Evolutionary conservation across 2,113 vertebrate species (phyloP), one percentile per base, ranked within the genome.

Genomic region (Galbula dea): DNA sequence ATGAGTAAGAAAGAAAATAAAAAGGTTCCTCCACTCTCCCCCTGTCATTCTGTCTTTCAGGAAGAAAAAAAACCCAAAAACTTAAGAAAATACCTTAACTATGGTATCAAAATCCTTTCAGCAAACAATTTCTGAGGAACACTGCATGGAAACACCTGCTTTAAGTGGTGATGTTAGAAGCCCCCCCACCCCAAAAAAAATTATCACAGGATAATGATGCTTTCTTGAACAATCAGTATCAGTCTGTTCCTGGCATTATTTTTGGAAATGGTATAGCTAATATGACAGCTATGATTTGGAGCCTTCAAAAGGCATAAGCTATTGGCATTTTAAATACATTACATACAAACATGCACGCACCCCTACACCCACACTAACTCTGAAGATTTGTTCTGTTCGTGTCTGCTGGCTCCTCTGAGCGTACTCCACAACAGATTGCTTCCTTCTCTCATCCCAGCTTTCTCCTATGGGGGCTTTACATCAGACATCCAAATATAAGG

Each of bases 241-340:
- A 92, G 89, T 80, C 82, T 96, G 93, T 83, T 95, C 84, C 75
- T 61, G 51, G 66, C 76, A 88, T 88, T 96, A 95, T 95, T 95
- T 95, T 88, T 94, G 93, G 91, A 93, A 92, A 88, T 91, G 79
- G 67, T 88, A 95, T 87, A 89, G 55, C 91, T 89, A 94, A 95
- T 94, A 72, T 86, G 93, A 95, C 89, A 95, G 96, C 93, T 96
- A 74, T 34, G 91, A 94, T 94, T 79, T 74, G 72, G 82, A 94
- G 87, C 95, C 83, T 94, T 96, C 96, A 95, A 93, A 96, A 96
- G 94, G 91, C 84, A 83, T 67, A 95, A 95, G 79, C 89, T 96
- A 96, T 67, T 91, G 94, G 93, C 93, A 94, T 94, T 94, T 95
- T 94, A 94, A 91, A 92, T 89, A 76, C 68, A 91, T 86, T 77